A percentile compares a stretch with the other conserved stretches of the same genome.
Evolutionary conservation across 2,797 vertebrate species (phyloP).

Genomic region (Jordanella pulchra): DNA sequence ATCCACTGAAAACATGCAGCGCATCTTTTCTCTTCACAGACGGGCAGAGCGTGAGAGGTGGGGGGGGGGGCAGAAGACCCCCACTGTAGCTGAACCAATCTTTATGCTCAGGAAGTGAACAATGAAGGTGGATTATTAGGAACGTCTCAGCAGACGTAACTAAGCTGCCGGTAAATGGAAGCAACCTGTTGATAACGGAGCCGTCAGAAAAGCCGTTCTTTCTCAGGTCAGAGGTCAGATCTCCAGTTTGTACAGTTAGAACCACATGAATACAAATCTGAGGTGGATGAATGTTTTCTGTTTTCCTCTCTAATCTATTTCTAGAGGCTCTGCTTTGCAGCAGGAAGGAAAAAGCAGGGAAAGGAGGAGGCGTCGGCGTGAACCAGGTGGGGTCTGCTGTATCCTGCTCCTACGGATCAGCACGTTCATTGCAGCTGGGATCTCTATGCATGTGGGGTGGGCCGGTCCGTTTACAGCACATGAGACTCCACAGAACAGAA

Average conservation of each 20-base stretch:
- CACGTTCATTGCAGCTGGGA: slow-evolving; percentile 3
- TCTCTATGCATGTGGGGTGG: not conserved
- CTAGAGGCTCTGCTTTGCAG: slow-evolving; percentile 9
- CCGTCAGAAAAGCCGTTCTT: not conserved
- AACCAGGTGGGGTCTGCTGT: slow-evolving; percentile 48
- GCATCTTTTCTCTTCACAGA: slow-evolving; percentile 2
- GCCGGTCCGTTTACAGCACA: too few relatives aligned
- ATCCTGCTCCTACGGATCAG: slow-evolving; percentile 56
- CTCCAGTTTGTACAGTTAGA: not conserved
- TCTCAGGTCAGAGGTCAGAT: not conserved
- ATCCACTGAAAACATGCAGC: not conserved
- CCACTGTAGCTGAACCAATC: not conserved
- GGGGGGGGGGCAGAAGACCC: not conserved
- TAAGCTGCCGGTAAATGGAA: not conserved
- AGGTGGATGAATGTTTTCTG: not conserved
- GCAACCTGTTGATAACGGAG: not conserved
- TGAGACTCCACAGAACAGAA: too few relatives aligned
- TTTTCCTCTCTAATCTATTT: not conserved
- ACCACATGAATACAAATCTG: not conserved
- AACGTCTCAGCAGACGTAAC: too few relatives aligned
- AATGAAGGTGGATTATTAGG: not conserved
- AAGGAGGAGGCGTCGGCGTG: slow-evolving; percentile 35
- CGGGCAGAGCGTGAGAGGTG: not conserved
- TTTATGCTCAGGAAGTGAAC: not conserved
- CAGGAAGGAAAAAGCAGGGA: slow-evolving; percentile 19